A percentile compares a stretch with the other conserved stretches of the same genome.
Evolutionary conservation across 2,797 vertebrate species (phyloP).

Genomic region (Cynopterus sphinx): DNA sequence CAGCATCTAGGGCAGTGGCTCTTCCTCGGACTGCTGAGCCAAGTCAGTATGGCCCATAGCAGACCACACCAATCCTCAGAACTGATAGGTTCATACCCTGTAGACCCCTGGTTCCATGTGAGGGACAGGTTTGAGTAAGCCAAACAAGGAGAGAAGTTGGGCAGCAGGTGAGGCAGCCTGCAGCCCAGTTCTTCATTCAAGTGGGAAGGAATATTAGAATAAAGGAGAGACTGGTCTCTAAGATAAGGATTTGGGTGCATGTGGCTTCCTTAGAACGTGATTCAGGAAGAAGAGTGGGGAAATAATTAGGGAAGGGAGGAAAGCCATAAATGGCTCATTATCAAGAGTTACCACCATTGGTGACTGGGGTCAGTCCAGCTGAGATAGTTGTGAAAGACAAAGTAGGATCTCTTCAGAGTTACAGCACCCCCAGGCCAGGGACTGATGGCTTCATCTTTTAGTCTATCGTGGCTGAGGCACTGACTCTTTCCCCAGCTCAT

Average conservation of each 20-base stretch:
- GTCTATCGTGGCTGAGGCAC: rapidly evolving
- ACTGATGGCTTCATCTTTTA: not conserved
- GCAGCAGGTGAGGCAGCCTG: too few relatives aligned
- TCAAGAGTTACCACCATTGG: not conserved
- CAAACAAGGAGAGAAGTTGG: not conserved
- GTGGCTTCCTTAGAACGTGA: not conserved
- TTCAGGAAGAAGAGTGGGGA: not conserved
- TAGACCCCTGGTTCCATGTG: not conserved
- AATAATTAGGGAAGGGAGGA: not conserved
- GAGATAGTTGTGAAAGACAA: not conserved
- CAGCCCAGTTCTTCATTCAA: not conserved
- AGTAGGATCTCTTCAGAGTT: not conserved
- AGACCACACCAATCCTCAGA: not conserved
- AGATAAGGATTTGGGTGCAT: not conserved
- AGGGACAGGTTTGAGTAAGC: not conserved
- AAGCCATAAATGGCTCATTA: not conserved
- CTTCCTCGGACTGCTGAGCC: not conserved
- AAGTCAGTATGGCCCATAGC: not conserved
- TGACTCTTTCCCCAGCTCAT: not conserved
- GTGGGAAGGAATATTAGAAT: not conserved
- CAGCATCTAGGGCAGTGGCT: not conserved
- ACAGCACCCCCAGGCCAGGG: not conserved
- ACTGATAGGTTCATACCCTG: not conserved
- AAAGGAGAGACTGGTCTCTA: not conserved
- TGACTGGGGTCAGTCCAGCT: not conserved